Base-by-base conservation (phyloP, 2,113 vertebrate genomes). In the Erythrocercus mccallii region DNA sequence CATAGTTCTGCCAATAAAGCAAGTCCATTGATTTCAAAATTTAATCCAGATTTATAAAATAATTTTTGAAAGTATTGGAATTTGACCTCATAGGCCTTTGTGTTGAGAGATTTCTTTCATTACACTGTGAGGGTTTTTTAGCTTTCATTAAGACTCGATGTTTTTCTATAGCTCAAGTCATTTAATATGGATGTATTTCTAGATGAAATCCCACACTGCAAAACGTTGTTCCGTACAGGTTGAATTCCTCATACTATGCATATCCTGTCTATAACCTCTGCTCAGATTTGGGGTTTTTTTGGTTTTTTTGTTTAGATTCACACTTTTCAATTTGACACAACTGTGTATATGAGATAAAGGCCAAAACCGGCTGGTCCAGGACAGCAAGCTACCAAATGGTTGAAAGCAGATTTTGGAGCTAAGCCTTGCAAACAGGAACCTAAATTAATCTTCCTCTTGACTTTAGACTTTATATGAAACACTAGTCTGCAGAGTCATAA, bases 171-270 rank as follows among this genome's bases (percentile, higher is more conserved):
- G 15, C n/a, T 92, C 30, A 73, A 4, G 38, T 83, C 88, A 78
- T 94, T 94, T 83, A 81, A 74, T 83, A 78, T 31, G 51, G 27
- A 83, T 92, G 21, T 58, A 86, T 81, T 88, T 92, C 68, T 81
- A 81, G 20, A 61, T 19, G 65, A 90, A 92, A 83, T 44, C 48
- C 38, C 58, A 70, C 35, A 86, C 17, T 44, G 7, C 64, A 94
- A 93, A 95, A 51, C 80, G 71, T 21, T 33, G 11, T 83, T 93
- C 64, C 37, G 27, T 4, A 28, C 10, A 62, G 21, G 21, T 24
- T 92, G 81, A 61, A 51, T 84, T 90, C 38, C 38, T 88, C 74
- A 31, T 42, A 47, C 16, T 54, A 9, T 64, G 10, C 31, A 56
- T 68, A 86, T 68, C 51, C 30, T 84, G 38, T 44, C 51, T 81